These are phyloP conservation scores for Brenthis ino DNA, from an alignment of 2,888 invertebrate species.

Conservation along the genomic window DNA sequence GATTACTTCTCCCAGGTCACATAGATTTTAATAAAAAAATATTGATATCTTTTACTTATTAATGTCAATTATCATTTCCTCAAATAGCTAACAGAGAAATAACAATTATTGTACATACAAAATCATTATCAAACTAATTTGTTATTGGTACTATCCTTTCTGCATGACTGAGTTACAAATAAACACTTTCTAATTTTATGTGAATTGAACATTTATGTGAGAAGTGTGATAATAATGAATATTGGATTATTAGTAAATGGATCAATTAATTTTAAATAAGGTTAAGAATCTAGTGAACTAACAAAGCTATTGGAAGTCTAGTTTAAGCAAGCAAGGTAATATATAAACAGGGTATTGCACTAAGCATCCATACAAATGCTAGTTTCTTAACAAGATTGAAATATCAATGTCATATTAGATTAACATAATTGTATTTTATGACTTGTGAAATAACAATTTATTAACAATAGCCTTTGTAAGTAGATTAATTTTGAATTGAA, in stretches of 20 bases:
- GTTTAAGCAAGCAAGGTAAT: conserved; percentile 58
- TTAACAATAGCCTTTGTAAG: not conserved
- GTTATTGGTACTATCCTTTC: conserved; percentile 2
- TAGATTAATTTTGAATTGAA: no score
- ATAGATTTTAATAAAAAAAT: no score
- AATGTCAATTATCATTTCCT: no score
- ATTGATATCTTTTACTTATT: no score
- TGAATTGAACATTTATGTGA: conserved; percentile 7
- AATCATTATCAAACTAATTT: not conserved
- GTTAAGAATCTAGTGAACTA: conserved; percentile 4
- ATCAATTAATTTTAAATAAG: not conserved
- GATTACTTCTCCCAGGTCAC: no score
- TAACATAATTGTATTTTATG: conserved; percentile 63
- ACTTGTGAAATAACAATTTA: conserved; percentile 47
- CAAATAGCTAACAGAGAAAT: no score
- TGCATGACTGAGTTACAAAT: not conserved
- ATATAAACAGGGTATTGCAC: conserved; percentile 67
- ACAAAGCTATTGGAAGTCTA: conserved; percentile 53
- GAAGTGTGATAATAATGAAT: conserved; percentile 11
- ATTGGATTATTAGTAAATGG: not conserved
- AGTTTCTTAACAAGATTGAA: conserved; percentile 74
- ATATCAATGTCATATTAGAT: conserved; percentile 76
- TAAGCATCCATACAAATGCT: conserved; percentile 69
- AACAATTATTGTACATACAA: no score
- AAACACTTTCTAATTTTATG: conserved; percentile 15